phyloP scores from a whole-genome alignment of 2,797 vertebrate species.

The Hippopotamyrus pictus region DNA sequence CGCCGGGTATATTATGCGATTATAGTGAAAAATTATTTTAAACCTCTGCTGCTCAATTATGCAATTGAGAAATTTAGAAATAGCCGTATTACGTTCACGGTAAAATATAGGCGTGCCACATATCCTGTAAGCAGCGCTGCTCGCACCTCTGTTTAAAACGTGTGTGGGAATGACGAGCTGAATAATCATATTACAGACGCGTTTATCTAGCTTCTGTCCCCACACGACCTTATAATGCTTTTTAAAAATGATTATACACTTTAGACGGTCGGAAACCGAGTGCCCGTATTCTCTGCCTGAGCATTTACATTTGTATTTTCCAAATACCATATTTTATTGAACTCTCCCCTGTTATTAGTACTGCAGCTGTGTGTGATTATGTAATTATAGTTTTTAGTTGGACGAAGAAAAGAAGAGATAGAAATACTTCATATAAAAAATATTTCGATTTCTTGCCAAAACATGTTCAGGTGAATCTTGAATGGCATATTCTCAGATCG shows the following conservation, averaged over 20 bases:
- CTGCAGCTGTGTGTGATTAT: slow-evolving; percentile 2
- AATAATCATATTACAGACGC: background rate
- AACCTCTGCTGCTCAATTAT: background rate
- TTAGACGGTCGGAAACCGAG: background rate
- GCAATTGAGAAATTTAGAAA: background rate
- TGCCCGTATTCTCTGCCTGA: background rate
- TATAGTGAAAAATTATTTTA: background rate
- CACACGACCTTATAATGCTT: background rate
- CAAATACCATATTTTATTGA: background rate
- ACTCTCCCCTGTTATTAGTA: background rate
- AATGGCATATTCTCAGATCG: background rate
- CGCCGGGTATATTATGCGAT: background rate
- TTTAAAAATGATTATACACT: background rate
- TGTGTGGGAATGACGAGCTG: background rate
- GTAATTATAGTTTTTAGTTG: background rate
- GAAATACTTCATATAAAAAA: background rate
- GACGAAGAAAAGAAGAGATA: background rate
- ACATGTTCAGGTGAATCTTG: background rate
- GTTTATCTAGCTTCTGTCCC: background rate
- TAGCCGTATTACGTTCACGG: background rate
- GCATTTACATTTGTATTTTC: background rate
- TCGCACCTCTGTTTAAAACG: background rate
- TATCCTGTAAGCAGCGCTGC: background rate
- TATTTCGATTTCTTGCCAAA: background rate
- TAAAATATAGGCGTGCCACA: background rate